Conservation (phyloP, 2,797 vertebrate species). For the Hyperoplus immaculatus region DNA sequence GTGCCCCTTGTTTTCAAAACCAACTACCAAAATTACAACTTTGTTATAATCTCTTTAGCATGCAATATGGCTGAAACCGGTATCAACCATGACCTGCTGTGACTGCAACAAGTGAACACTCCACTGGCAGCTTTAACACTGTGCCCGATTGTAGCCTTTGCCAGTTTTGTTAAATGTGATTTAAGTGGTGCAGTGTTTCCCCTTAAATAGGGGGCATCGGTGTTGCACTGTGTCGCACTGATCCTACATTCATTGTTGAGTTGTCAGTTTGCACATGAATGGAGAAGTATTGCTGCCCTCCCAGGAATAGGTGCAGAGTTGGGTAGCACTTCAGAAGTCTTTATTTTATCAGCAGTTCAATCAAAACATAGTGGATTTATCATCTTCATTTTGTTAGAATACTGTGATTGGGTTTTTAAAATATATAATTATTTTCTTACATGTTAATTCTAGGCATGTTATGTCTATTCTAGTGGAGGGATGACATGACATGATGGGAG, state of each 20-base stretch:
- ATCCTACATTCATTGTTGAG: slow-evolving; percentile 4
- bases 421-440: background rate
- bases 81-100: slow-evolving; percentile 52
- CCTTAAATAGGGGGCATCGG: background rate
- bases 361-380: background rate
- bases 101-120: slow-evolving; percentile 42
- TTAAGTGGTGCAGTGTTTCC: background rate
- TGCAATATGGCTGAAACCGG: slow-evolving; percentile 62
- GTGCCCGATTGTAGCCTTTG: slow-evolving; percentile 17
- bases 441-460: background rate
- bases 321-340: background rate
- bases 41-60: slow-evolving; percentile 78
- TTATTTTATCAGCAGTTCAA: background rate
- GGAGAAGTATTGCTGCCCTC: background rate
- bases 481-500: slow-evolving; percentile 1
- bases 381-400: background rate
- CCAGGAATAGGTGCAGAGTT: background rate
- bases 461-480: background rate
- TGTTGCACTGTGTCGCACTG: background rate
- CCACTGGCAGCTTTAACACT: slow-evolving; percentile 22
- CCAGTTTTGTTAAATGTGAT: slow-evolving; percentile 16
- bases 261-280: background rate
- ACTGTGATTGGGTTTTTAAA: background rate
- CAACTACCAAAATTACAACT: slow-evolving; percentile 80
- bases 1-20: slow-evolving; percentile 77